Conservation (phyloP, 2,113 vertebrate species). For the Octodon degus region DNA sequence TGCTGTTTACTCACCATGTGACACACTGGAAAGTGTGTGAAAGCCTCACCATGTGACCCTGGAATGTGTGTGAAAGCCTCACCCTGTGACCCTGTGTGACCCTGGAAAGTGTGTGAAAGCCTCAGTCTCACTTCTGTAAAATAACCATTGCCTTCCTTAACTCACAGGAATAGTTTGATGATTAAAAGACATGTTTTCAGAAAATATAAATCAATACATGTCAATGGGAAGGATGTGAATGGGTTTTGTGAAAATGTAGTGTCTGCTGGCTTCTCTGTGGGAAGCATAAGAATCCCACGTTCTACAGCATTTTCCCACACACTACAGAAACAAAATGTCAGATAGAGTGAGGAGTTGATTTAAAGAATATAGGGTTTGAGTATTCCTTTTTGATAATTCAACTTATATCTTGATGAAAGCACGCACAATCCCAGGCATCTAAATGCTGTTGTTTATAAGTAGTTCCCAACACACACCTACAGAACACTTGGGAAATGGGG, state of each 20-base stretch:
- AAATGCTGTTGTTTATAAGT: slow-evolving; percentile 26
- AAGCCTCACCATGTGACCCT: background rate
- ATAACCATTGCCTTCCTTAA: background rate
- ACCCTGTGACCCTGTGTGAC: no score
- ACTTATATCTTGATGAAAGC: background rate
- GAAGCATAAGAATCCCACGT: background rate
- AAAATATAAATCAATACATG: background rate
- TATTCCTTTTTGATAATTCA: background rate
- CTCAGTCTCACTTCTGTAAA: slow-evolving; percentile 33
- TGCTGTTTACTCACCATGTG: background rate
- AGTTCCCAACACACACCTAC: background rate
- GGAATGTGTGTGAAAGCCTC: background rate
- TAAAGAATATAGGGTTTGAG: background rate
- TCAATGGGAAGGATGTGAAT: background rate
- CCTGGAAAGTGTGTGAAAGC: background rate
- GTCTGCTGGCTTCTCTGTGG: background rate
- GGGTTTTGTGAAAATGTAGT: slow-evolving; percentile 23
- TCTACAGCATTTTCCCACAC: background rate
- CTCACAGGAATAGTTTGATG: slow-evolving; percentile 40
- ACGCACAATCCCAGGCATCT: background rate
- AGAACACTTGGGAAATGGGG: background rate
- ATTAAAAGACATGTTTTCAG: slow-evolving; percentile 46
- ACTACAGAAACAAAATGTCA: background rate
- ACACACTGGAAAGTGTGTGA: background rate
- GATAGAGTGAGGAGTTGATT: background rate